Evolutionary conservation across 2,113 vertebrate genomes (phyloP), one percentile per base, ranked within the genome.

Genomic region (Nyctibius bracteatus): DNA sequence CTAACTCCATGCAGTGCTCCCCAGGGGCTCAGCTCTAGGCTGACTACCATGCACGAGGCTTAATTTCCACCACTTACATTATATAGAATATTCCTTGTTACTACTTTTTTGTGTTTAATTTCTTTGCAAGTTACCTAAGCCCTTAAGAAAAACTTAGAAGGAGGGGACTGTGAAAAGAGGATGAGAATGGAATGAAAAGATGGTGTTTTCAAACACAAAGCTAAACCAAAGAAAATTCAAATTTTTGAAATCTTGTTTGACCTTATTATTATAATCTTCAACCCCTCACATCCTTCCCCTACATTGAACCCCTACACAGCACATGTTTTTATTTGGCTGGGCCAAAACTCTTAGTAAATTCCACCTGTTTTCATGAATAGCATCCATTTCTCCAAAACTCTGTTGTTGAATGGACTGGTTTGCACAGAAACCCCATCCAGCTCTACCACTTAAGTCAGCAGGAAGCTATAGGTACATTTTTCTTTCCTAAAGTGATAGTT

Each of bases 291-390:
- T 39, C 16, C 13, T 16, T 49, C 21, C 55, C 22, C 18, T 57
- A 44, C 14, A 21, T 5, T 0, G 0, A 14, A 35, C 20, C 6
- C 9, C n/a, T 43, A 41, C 27, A 51, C 12, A 84, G 20, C 46
- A 61, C 1, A 4, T 37, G 6, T 77, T 72, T 86, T 4, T 63
- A 35, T 75, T 61, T 68, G 67, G 5, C 17, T 86, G 23, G 22
- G 35, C 47, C 33, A 87, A 74, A 95, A 31, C 28, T 58, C 30
- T 27, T 35, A 33, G 8, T 47, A 67, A 66, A 71, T 81, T 78
- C 47, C 13, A 63, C 43, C 37, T 84, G 21, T 74, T 70, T 79
- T 52, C 43, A 30, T 8, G 8, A 83, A 70, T 14, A 86, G 25
- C 46, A 51, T 39, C 30, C 6, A 12, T 33, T 43, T 81, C 70